These are phyloP conservation scores for Caranx melampygus DNA, from an alignment of 2,113 vertebrate genomes.

Conservation along the genomic window DNA sequence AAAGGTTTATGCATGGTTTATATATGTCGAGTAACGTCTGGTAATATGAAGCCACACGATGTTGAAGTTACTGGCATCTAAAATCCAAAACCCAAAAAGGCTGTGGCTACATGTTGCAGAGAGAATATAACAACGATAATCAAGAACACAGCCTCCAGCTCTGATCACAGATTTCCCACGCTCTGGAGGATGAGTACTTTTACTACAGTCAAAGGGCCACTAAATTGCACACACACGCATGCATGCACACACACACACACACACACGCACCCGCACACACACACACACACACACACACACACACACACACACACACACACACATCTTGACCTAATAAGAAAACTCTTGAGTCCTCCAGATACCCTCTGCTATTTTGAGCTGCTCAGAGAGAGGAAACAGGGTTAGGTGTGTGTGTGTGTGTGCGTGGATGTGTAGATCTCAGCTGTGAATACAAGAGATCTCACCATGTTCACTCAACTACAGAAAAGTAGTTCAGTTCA, in stretches of 20 bases:
- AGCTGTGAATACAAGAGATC: background rate
- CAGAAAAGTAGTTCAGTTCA: background rate
- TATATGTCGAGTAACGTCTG: no score
- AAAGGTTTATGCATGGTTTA: background rate
- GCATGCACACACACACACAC: background rate
- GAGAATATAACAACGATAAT: background rate
- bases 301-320: background rate
- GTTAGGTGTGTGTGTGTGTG: background rate
- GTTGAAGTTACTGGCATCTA: no score
- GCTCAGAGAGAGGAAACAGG: constrained; percentile 43
- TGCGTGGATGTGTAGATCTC: constrained; percentile 7
- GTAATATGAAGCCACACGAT: no score
- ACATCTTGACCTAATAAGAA: constrained; percentile 33
- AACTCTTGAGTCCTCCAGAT: constrained; percentile 55
- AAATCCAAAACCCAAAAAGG: no score
- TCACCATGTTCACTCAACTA: background rate
- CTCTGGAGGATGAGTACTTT: constrained; percentile 43
- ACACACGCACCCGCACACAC: background rate
- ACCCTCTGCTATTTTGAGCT: constrained; percentile 50
- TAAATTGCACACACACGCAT: constrained; percentile 4
- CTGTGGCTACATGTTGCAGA: no score
- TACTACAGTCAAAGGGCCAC: constrained; percentile 31
- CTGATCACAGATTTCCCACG: constrained; percentile 63
- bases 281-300: background rate
- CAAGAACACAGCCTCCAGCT: background rate